phyloP scores from a whole-genome alignment of 2,797 vertebrate species.

The Xenentodon cancila region DNA sequence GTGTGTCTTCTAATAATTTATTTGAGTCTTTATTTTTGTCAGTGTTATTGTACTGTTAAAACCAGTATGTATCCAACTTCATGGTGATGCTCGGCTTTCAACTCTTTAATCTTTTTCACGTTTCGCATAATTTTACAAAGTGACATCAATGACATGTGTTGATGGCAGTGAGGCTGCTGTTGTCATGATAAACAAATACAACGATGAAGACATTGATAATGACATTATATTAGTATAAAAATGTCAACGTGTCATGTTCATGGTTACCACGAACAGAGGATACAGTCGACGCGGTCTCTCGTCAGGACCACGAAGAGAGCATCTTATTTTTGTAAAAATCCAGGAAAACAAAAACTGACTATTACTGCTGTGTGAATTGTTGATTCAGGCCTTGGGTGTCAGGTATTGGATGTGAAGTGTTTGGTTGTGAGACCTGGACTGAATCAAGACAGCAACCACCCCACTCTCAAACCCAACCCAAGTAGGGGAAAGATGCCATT shows the following conservation, averaged over 20 bases:
- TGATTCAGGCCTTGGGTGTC: conserved; percentile 29
- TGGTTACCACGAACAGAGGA: conserved; percentile 53
- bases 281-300: conserved; percentile 48
- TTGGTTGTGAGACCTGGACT: conserved; percentile 49
- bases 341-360: conserved; percentile 15
- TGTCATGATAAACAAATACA: conserved; percentile 23
- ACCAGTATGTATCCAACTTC: conserved; percentile 69
- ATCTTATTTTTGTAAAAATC: conserved; percentile 63
- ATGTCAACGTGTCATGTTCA: conserved; percentile 44
- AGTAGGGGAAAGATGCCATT: conserved; percentile 26
- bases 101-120: conserved; percentile 70
- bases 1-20: conserved; percentile 75
- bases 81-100: conserved; percentile 76
- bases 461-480: conserved; percentile 10
- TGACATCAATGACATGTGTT: conserved; percentile 33
- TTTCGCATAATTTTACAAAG: conserved; percentile 59
- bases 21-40: conserved; percentile 74
- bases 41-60: conserved; percentile 73
- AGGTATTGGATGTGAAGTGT: conserved; percentile 37
- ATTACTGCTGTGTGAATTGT: conserved; percentile 49
- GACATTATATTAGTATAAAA: conserved; percentile 50
- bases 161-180: conserved; percentile 24
- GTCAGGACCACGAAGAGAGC: conserved; percentile 65
- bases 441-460: conserved; percentile 40
- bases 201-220: conserved; percentile 25